A percentile compares a stretch with the other conserved stretches of the same genome.
phyloP scores from a whole-genome alignment of 2,888 invertebrate genomes.

The Coelinius sp. region DNA sequence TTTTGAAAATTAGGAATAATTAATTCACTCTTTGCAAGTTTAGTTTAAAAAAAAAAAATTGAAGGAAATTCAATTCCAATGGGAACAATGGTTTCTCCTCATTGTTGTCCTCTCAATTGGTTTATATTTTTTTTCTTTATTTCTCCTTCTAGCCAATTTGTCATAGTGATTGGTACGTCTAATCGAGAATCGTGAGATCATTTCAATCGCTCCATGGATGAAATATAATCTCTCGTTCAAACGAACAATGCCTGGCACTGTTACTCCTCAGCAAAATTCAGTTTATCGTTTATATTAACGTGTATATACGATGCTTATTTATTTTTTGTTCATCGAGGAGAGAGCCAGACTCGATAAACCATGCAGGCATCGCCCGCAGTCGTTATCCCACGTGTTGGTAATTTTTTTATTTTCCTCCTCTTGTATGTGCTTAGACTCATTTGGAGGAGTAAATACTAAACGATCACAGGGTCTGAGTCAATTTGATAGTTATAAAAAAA shows the following conservation, averaged over 20 bases:
- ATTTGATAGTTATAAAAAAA: slow-evolving; percentile 22
- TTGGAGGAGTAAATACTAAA: slow-evolving; percentile 16
- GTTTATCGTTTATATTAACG: slow-evolving; percentile 15
- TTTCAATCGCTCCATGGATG: not conserved
- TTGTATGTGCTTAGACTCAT: slow-evolving; percentile 23
- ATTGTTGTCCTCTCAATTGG: not conserved
- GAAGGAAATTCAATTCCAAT: not conserved
- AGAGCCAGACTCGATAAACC: not conserved
- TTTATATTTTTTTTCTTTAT: not conserved
- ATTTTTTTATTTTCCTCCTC: slow-evolving; percentile 9
- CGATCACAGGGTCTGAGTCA: slow-evolving; percentile 15
- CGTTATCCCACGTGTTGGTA: slow-evolving; percentile 26
- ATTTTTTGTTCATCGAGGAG: not conserved
- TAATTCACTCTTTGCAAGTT: too few species aligned
- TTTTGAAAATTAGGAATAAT: too few species aligned
- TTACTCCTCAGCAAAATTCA: slow-evolving; percentile 16
- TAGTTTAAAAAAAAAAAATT: too few species aligned
- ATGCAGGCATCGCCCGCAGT: slow-evolving; percentile 3
- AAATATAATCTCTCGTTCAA: slow-evolving; percentile 10
- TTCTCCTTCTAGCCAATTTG: not conserved
- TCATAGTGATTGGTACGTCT: not conserved
- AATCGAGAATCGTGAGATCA: slow-evolving; percentile 21
- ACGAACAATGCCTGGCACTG: slow-evolving; percentile 10
- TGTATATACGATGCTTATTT: slow-evolving; percentile 4
- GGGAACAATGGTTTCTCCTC: not conserved